A percentile compares a stretch with the other conserved stretches of the same genome.
Conservation (phyloP, 2,113 vertebrate species). For the Struthidea cinerea region DNA sequence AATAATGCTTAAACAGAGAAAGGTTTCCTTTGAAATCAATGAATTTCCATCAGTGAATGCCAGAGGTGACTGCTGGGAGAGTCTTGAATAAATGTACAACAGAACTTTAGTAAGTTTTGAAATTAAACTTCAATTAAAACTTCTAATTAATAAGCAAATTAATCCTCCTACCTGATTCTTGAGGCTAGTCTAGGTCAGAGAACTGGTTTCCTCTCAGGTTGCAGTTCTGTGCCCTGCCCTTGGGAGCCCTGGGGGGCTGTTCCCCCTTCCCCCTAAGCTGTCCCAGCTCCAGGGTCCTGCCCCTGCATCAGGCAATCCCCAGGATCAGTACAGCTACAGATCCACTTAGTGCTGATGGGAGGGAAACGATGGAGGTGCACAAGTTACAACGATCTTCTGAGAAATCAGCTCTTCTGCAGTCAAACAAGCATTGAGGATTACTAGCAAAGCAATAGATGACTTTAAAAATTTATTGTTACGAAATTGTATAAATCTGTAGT, state of each 20-base stretch:
- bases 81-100: not conserved
- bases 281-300: not conserved
- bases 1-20: not conserved
- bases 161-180: not conserved
- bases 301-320: accelerated
- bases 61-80: not conserved
- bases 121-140: not conserved
- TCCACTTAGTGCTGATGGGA: not conserved
- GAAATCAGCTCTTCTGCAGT: not conserved
- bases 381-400: not conserved
- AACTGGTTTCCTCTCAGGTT: not conserved
- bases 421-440: not conserved
- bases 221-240: not conserved
- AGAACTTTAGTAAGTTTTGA: not conserved
- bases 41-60: not conserved
- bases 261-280: not conserved
- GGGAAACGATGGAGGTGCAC: not conserved
- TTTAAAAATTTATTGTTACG: accelerated
- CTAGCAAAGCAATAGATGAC: not conserved
- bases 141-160: not conserved
- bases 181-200: not conserved
- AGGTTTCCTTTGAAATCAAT: not conserved
- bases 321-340: accelerated
- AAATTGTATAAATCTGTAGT: not conserved
- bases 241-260: not conserved